Evolutionary conservation across 2,888 invertebrate species (phyloP), one percentile per base, ranked within the genome.

Genomic region (Drymonia ruficornis): DNA sequence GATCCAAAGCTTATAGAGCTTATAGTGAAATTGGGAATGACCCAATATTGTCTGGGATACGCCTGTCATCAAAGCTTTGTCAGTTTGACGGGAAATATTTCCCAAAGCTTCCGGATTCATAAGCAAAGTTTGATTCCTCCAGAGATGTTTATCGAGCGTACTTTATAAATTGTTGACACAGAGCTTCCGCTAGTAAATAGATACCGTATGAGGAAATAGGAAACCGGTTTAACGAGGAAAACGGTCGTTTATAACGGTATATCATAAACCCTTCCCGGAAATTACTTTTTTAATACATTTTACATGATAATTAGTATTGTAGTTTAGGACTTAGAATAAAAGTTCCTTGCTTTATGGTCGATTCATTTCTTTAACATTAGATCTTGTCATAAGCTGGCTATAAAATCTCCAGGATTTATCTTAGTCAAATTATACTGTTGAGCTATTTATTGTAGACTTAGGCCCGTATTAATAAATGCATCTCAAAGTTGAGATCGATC

Each of bases 51-150:
- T 31, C 9, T 12, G 12, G 31, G 5, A 8, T 8, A 9, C 9
- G 12, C 2, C 31, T 8, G 31, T 31, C 31, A 2, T 31, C 36
- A n/a, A 31, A 9, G 31, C 31, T 9, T 36, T 36, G 36, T n/a
- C 0, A 36, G 31, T 31, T 31, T 31, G 31, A 31, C 9, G 31
- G 31, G n/a, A n/a, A 31, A 36, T 6, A 36, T 13, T 13, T 5
- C 13, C 13, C 5, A 13, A 13, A 2, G n/a, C 6, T 43, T 43
- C 43, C 18, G 9, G 5, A n/a, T 19, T 19, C 13, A 19, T 12
- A 43, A 43, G 12, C 12, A 43, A 43, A 43, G 43, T 43, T 43
- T 19, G 43, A 19, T 43, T 19, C 19, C 43, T 43, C 43, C 13
- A 19, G 19, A 19, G 43, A 43, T 19, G 16, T 16, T 16, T 40